Base-by-base conservation (phyloP, 2,113 vertebrate species). In the Macquaria ambigua region DNA sequence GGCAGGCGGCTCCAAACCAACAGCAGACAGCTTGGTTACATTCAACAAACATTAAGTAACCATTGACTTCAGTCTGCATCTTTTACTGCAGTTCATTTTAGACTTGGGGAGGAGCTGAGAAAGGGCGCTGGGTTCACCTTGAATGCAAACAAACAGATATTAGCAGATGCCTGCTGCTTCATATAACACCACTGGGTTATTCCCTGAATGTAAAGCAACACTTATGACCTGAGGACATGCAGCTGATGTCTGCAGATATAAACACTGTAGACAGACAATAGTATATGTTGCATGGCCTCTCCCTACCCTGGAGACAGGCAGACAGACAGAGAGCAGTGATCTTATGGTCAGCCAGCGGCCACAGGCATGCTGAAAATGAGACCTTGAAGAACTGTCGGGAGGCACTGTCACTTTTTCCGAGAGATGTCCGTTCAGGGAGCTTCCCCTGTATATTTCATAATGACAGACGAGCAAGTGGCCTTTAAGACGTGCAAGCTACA, bases 21-120 rank as follows among this genome's bases (percentile, higher is more conserved):
- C 87, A 83, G 94, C 88, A 94, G 92, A 93, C 90, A 82, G 86
- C 66, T 84, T 83, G 93, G 93, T 94, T 92, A 89, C 92, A 83
- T 90, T 94, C 82, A 81, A 85, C 90, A 94, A 94, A 94, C 87
- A 93, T 93, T 89, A 85, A 93, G 90, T 93, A 94, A 95, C 92
- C 92, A 72, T 90, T 77, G 87, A 87, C 86, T 93, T 92, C 77
- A 80, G 83, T 79, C 74, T 84, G 84, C 78, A 90, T 93, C 81
- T 90, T 91, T 83, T 81, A 77, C 79, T 87, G 68, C 61, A 82
- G 85, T 52, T 69, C 62, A 73, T 82, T 90, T 92, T 90, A 66
- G 69, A 77, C 68, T 67, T 61, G 28, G 74, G 74, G 86, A 87
- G 83, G 80, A 88, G 68, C 69, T 34, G 79, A 79, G 79, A 37